Conservation (phyloP, 1,140 invertebrate species). For the Rhagoletis pomonella region DNA sequence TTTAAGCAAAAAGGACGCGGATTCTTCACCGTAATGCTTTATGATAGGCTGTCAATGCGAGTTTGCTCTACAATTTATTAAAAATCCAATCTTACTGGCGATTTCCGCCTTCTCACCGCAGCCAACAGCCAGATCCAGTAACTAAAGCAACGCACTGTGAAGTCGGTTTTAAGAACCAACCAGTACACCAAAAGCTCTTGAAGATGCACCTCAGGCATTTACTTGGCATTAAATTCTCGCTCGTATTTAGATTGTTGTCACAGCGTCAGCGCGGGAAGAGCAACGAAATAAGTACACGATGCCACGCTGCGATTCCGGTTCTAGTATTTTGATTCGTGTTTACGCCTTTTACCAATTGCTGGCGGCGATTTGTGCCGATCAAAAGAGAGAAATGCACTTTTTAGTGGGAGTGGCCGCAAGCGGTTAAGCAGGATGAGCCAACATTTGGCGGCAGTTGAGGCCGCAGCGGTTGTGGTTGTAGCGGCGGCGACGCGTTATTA, state of each 20-base stretch:
- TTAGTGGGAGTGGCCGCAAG: constrained; percentile 33
- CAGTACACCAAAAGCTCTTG: background rate
- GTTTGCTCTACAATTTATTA: constrained; percentile 52
- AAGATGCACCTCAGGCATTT: constrained; percentile 16
- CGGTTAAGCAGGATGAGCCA: background rate
- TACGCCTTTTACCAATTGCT: constrained; percentile 32
- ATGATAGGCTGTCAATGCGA: constrained; percentile 40
- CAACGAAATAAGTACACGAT: background rate
- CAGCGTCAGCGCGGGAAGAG: background rate
- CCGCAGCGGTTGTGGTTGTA: too few relatives aligned
- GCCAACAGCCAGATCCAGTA: background rate
- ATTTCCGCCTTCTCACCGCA: constrained; percentile 16
- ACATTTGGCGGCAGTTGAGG: background rate
- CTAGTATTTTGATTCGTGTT: constrained; percentile 35
- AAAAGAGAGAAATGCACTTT: background rate
- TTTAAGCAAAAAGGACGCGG: background rate
- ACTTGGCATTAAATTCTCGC: constrained; percentile 14
- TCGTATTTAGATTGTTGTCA: constrained; percentile 47
- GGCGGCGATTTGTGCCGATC: constrained; percentile 25
- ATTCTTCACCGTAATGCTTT: constrained; percentile 24
- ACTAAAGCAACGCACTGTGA: background rate
- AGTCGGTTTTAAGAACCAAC: background rate
- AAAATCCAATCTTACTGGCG: constrained; percentile 42
- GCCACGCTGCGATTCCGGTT: background rate
- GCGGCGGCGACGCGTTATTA: constrained; percentile 34